Percentiles rank a stretch among this genome's conserved stretches.
These are phyloP conservation scores for Cheiracanthium punctorium DNA, from an alignment of 2,888 invertebrate species.

Conservation along the genomic window DNA sequence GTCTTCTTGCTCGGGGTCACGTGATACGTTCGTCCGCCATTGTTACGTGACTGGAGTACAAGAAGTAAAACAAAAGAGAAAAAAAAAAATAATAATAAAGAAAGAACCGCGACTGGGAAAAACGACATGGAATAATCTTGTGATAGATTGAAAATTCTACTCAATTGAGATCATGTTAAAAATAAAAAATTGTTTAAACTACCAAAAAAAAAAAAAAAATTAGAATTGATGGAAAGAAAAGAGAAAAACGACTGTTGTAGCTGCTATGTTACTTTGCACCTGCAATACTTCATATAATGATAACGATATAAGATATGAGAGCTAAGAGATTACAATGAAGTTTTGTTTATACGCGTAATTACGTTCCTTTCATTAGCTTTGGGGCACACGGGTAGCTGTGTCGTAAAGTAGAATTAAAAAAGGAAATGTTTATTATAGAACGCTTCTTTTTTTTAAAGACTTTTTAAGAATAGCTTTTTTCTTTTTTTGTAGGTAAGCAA, in stretches of 20 bases:
- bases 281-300: too few relatives aligned
- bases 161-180: too few relatives aligned
- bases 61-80: not conserved
- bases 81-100: not conserved
- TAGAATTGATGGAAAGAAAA: not conserved
- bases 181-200: not conserved
- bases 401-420: not conserved
- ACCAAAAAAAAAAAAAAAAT: not conserved
- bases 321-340: not conserved
- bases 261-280: not conserved
- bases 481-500: not conserved
- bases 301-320: not conserved
- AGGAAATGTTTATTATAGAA: not conserved
- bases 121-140: slow-evolving; percentile 8
- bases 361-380: not conserved
- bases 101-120: not conserved
- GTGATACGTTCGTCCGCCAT: not conserved
- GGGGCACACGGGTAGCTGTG: not conserved
- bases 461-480: not conserved
- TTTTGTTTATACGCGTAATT: not conserved
- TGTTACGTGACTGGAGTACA: not conserved
- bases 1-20: not conserved
- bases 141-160: not conserved
- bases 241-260: not conserved
- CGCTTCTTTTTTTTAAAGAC: not conserved